Evolutionary conservation across 2,797 vertebrate genomes (phyloP), one percentile per base, ranked within the genome.

Genomic region (Petrocephalus schoutedeni): DNA sequence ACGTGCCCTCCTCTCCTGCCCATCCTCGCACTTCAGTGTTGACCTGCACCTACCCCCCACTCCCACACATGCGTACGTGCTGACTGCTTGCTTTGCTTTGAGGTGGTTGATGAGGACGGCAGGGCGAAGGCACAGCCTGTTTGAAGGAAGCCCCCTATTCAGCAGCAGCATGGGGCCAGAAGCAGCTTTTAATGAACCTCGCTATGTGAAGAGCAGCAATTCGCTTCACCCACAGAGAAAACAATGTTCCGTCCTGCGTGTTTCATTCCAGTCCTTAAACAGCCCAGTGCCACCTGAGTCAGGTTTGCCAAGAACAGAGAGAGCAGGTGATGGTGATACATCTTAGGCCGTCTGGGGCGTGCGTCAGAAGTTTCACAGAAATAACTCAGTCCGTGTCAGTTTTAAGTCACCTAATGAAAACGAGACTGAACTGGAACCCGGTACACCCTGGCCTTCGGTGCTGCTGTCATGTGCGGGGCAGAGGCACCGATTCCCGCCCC

Each of bases 1-100:
- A 96, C 96, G 96, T 95, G 96, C 94, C 92, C 94, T 4, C 36
- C 71, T 92, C 90, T 93, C 77, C 64, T 28, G 54, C 16, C 19
- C 84, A 80, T 86, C 74, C 85, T 87, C 3, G 91, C 89, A 89
- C 82, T 87, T 83, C 87, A 58, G 77, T 45, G 23, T 51, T 87
- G 57, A 58, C 88, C 85, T 54, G 57, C 58, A 21, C 36, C 85
- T 12, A 36, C 85, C 56, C 58, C 28, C 19, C 77, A n/a, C 56
- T 56, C 59, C 56, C 86, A 12, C 77, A 32, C 87, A 54, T 36
- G 54, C 21, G 16, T 57, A 28, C 77, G 49, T 57, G 84, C 71
- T 86, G 57, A 49, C 54, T 61, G 85, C 84, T 87, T 10, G 51
- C 74, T 89, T 82, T 51, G 14, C 87, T 86, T 51, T 56, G 61